Evolutionary conservation across 2,797 vertebrate genomes (phyloP).

Genomic region (Choloepus didactylus): DNA sequence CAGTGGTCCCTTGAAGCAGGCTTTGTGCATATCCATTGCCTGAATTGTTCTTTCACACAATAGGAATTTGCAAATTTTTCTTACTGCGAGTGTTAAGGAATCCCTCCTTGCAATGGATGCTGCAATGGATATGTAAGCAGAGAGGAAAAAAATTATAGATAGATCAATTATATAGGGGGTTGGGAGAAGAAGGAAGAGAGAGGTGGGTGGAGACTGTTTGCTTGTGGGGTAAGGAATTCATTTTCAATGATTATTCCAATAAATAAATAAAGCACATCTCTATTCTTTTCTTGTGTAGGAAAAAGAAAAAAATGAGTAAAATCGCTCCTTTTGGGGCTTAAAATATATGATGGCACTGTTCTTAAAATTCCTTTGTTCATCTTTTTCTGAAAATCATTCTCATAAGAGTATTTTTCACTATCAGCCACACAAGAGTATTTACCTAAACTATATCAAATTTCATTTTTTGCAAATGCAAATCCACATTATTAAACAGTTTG

Average conservation of each 20-base stretch:
- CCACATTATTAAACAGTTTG: neutral
- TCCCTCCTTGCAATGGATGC: neutral
- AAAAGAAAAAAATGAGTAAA: conserved; percentile 33
- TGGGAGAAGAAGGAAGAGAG: neutral
- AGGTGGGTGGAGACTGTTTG: neutral
- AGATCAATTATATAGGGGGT: neutral
- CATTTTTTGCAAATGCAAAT: conserved; percentile 25
- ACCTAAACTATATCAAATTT: neutral
- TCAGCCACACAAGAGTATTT: neutral
- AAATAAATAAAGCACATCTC: neutral
- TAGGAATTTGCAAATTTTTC: conserved; percentile 57
- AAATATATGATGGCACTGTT: neutral
- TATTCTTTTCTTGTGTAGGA: conserved; percentile 54
- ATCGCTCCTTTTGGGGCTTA: neutral
- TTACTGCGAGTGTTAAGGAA: conserved; percentile 31
- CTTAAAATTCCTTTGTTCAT: conserved; percentile 13
- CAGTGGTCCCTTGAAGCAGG: neutral
- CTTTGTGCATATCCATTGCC: neutral
- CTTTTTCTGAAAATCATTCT: conserved; percentile 57
- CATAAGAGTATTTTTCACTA: conserved; percentile 13
- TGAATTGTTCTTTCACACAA: conserved; percentile 55
- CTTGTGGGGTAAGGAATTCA: neutral
- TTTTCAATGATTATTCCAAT: conserved; percentile 16
- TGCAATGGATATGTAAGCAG: neutral
- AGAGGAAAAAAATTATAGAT: neutral